Base-by-base conservation (phyloP, 1,140 invertebrate genomes). In the Thaumatotibia leucotreta region DNA sequence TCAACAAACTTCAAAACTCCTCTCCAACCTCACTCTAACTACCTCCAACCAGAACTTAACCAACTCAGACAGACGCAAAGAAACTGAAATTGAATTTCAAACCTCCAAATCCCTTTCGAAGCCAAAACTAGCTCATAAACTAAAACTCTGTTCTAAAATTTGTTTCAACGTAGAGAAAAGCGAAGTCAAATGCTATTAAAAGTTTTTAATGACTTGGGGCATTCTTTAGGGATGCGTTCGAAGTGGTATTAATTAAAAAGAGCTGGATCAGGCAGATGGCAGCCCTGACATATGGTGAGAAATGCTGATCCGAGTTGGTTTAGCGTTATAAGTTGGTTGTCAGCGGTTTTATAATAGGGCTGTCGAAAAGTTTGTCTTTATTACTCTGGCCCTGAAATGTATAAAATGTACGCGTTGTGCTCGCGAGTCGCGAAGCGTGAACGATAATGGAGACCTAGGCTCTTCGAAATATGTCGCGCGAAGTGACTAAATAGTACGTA, bases 241-340 rank as follows among this genome's bases (percentile, higher is more conserved):
- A 87, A 86, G 80, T 86, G 80, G 84, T 89, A 89, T 89, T 89
- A 89, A 89, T 89, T 89, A 89, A 88, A 86, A 87, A 81, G 84
- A 79, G 77, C 81, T 77, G 80, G 81, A 86, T 89, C 83, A 82
- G 76, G 77, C 70, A 66, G 68, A 68, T 66, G 70, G 23, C 24
- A 27, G 4, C 62, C 29, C 27, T 66, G 64, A 66, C 58, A 63
- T 63, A 72, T 66, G 61, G 64, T 3, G 17, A 4, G 11, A 27
- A 20, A 1, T 20, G 6, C 11, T 27, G 63, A n/a, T n/a, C 49
- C 33, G 11, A 17, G 20, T 8, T 39, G 33, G 33, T 39, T 39
- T 39, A 39, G 33, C 33, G 33, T 45, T 17, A 45, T 45, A 45
- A 45, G 39, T 45, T 45, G 11, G 14, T 45, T 45, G 39, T 45